A percentile compares a stretch with the other conserved stretches of the same genome.
These are phyloP conservation scores for Panulirus ornatus DNA, from an alignment of 1,140 invertebrate genomes.

Conservation along the genomic window DNA sequence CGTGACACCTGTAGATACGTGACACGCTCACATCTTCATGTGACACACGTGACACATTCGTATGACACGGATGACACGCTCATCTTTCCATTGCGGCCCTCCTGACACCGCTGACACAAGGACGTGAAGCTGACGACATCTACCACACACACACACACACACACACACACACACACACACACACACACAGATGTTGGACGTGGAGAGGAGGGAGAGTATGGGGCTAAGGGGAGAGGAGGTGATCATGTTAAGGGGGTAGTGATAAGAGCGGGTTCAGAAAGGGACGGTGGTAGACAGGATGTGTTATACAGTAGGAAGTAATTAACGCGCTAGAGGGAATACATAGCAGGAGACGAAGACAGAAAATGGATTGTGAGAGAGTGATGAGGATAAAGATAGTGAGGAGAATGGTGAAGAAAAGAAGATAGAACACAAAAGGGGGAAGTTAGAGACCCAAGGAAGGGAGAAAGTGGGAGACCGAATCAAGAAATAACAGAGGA, in stretches of 20 bases:
- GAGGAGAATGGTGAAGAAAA: not conserved
- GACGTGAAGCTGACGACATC: not conserved
- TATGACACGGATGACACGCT: not conserved
- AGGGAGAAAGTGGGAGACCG: too few species aligned
- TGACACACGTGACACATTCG: not conserved
- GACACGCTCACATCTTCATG: too few species aligned
- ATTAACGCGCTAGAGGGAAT: too few species aligned
- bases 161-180: slow-evolving; percentile 3
- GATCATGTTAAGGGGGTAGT: too few species aligned
- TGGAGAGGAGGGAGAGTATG: not conserved
- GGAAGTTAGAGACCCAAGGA: too few species aligned
- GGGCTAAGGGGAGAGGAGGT: not conserved
- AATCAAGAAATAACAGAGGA: not conserved
- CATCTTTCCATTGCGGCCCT: not conserved
- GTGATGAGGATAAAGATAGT: not conserved
- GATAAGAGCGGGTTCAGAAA: too few species aligned
- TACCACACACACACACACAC: not conserved
- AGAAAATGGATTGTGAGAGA: too few species aligned
- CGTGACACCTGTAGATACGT: too few species aligned
- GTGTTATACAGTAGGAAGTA: too few species aligned
- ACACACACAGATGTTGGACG: not conserved
- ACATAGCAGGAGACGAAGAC: too few species aligned
- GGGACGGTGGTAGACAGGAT: too few species aligned
- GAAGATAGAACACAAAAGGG: too few species aligned
- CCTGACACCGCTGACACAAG: not conserved